A percentile compares a stretch with the other conserved stretches of the same genome.
Conservation (phyloP, 2,113 vertebrate genomes). For the Petrocephalus microphthalmus region DNA sequence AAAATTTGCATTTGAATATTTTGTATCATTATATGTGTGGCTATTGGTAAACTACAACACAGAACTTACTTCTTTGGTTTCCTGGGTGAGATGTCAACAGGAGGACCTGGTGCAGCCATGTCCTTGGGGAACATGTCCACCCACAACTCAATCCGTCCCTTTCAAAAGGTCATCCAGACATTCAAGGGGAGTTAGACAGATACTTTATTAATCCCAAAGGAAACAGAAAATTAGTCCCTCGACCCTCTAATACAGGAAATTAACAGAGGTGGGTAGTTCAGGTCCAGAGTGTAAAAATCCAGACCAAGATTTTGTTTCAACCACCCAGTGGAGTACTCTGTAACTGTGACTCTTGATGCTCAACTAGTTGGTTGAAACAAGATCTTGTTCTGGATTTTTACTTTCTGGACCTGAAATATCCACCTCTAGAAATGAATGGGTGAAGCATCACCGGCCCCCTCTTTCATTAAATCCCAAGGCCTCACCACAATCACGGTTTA, state of each 20-base stretch:
- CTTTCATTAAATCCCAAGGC: background rate
- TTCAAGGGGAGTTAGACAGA: background rate
- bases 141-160: slow-evolving; percentile 98
- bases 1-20: background rate
- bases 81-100: slow-evolving; percentile 86
- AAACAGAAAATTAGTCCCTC: background rate
- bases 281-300: background rate
- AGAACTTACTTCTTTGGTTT: slow-evolving; percentile 89
- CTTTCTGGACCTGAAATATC: background rate
- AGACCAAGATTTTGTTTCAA: background rate
- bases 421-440: background rate
- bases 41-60: background rate
- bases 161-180: background rate
- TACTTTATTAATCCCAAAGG: background rate
- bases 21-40: background rate
- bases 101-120: slow-evolving; percentile 82
- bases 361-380: background rate
- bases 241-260: background rate
- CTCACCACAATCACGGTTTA: background rate
- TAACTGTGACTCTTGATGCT: background rate
- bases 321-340: background rate
- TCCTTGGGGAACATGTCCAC: slow-evolving; percentile 98
- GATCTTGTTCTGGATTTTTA: background rate
- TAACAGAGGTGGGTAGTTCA: background rate
- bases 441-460: background rate